phyloP scores from a whole-genome alignment of 2,113 vertebrate species.

The Mobula birostris region DNA sequence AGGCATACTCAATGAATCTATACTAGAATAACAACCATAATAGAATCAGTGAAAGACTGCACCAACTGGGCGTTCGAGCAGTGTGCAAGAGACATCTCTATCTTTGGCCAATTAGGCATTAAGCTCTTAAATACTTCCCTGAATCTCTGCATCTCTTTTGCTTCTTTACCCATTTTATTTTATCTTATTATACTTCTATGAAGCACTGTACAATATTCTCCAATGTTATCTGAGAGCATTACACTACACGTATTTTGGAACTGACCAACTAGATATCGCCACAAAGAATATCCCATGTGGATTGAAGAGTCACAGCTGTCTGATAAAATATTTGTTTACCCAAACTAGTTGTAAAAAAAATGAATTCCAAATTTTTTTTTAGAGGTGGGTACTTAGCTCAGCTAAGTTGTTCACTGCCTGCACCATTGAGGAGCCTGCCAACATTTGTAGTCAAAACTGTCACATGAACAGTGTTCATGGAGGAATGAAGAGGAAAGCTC shows the following conservation, averaged over 20 bases:
- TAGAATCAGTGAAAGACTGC: no score
- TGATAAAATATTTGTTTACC: neutral
- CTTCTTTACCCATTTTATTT: neutral
- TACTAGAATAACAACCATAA: no score
- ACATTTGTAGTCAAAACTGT: neutral
- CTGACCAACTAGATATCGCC: neutral
- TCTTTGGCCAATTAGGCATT: neutral
- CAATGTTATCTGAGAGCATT: no score
- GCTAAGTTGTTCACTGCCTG: neutral
- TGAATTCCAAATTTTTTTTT: constrained; percentile 3
- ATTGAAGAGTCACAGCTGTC: neutral
- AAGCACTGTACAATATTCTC: neutral
- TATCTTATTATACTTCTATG: neutral
- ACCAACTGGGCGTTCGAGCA: no score
- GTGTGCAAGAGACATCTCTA: no score
- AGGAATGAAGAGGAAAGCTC: neutral
- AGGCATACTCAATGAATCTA: no score
- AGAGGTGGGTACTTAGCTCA: neutral
- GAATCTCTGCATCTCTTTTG: neutral
- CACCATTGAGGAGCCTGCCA: constrained; percentile 1
- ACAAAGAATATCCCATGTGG: neutral
- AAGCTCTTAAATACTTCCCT: neutral
- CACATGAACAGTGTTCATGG: neutral
- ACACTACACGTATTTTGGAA: neutral
- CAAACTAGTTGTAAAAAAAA: neutral